Percentiles rank a stretch among this genome's conserved stretches.
These are phyloP conservation scores for Mesocricetus auratus DNA, from an alignment of 2,113 vertebrate genomes.

Conservation along the genomic window DNA sequence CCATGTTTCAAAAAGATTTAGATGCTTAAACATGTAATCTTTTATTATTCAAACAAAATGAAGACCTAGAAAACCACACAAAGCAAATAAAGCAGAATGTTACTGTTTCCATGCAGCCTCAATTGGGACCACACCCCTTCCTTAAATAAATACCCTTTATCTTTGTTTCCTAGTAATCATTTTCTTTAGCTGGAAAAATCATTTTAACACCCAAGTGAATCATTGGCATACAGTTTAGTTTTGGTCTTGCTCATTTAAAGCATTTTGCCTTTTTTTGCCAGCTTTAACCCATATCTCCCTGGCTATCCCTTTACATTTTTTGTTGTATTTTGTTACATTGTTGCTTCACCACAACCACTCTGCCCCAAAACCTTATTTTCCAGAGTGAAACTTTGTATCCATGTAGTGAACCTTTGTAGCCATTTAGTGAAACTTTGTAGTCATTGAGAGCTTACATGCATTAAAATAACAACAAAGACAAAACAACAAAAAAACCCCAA, in stretches of 20 bases:
- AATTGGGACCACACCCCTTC: neutral
- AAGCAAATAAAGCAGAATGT: neutral
- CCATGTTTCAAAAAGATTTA: neutral
- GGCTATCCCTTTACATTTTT: neutral
- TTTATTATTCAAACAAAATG: conserved; percentile 37
- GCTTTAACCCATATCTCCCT: neutral
- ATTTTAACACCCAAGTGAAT: neutral
- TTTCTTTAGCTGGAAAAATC: neutral
- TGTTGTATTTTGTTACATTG: neutral
- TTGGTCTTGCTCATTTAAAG: conserved; percentile 2
- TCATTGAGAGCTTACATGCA: neutral
- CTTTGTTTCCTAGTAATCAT: neutral
- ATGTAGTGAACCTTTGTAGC: neutral
- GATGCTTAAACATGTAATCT: neutral
- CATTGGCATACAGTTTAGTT: neutral
- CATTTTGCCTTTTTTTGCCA: too few species aligned
- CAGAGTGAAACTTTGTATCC: neutral
- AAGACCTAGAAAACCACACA: neutral
- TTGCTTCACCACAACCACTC: neutral
- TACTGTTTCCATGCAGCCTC: neutral
- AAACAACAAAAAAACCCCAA: too few species aligned
- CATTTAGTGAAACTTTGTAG: neutral
- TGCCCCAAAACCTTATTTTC: neutral
- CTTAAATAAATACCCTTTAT: neutral
- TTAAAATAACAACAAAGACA: neutral